These are phyloP conservation scores for Drosophila carrolli DNA, from an alignment of 1,140 invertebrate species.

Conservation along the genomic window DNA sequence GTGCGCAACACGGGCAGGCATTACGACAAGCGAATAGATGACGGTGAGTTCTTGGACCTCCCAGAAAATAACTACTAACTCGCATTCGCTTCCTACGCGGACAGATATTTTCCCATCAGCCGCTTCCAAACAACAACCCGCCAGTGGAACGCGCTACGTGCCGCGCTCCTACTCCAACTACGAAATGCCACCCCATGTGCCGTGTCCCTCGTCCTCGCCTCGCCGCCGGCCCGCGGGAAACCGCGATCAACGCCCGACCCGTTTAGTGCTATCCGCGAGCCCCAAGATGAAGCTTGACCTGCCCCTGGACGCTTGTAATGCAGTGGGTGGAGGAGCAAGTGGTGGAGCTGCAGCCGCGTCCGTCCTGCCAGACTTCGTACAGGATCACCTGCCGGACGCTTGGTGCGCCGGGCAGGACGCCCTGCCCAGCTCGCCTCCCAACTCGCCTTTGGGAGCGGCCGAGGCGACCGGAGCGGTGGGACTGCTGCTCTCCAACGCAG, in stretches of 20 bases:
- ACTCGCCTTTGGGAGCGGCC: slow-evolving; percentile 64
- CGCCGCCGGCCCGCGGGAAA: slow-evolving; percentile 59
- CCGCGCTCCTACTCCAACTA: slow-evolving; percentile 83
- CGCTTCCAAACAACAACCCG: slow-evolving; percentile 49
- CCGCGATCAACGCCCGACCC: slow-evolving; percentile 63
- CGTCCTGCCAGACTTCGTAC: slow-evolving; percentile 87
- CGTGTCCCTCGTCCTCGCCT: slow-evolving; percentile 52
- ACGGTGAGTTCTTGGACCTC: slow-evolving; percentile 37
- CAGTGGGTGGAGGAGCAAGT: slow-evolving; percentile 29
- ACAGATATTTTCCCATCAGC: slow-evolving; percentile 68
- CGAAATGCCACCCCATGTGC: slow-evolving; percentile 67
- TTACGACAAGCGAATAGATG: slow-evolving; percentile 65
- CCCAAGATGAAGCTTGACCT: slow-evolving; percentile 76
- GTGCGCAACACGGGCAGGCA: slow-evolving; percentile 63
- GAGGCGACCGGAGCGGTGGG: slow-evolving; percentile 80
- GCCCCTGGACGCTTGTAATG: slow-evolving; percentile 57
- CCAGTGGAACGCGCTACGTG: slow-evolving; percentile 63
- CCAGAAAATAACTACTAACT: neutral
- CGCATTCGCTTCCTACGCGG: neutral
- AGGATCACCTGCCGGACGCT: slow-evolving; percentile 87
- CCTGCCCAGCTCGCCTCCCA: slow-evolving; percentile 75
- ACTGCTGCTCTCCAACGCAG: slow-evolving; percentile 26
- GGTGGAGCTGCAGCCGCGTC: slow-evolving; percentile 60
- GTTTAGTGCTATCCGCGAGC: slow-evolving; percentile 50
- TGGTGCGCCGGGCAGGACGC: slow-evolving; percentile 83